Evolutionary conservation across 1,140 invertebrate genomes (phyloP), one percentile per base, ranked within the genome.

Genomic region (Probaryconus sp.): DNA sequence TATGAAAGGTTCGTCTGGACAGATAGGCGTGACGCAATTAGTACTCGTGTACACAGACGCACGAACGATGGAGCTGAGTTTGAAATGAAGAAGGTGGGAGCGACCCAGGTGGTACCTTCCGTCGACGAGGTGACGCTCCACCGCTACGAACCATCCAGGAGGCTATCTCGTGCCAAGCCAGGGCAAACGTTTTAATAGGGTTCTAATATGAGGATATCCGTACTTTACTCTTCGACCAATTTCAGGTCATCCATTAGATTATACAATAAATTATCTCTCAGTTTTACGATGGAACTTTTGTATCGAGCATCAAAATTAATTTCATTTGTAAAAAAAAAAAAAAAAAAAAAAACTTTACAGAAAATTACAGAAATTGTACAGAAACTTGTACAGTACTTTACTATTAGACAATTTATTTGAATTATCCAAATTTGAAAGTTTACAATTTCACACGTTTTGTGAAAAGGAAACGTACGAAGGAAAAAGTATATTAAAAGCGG

Each of bases 11-110:
- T 37, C 30, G 65, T 37, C 58, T 40, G 70, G 71, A 74, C 58
- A 68, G 63, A 76, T 71, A 72, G 75, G 69, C 55, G 74, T 76
- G 74, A 76, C 60, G 72, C 67, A 76, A 76, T 76, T 76, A 70
- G 67, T 76, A 55, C 55, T 43, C 55, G 48, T 43, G 14, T 42
- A 68, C 33, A 67, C 58, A 64, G 58, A 53, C 47, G 56, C 43
- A 60, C 7, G 53, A 43, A 56, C 37, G 35, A 48, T 7, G 40
- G 53, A 56, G 61, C 45, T 47, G 55, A 42, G 14, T n/a, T n/a
- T n/a, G n/a, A n/a, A n/a, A n/a, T 9, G 20, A 14, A n/a, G 2
- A 33, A 69, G 48, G 58, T 69, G 64, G 58, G 64, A 69, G 58
- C 51, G 56, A 64, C 69, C 40, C 60, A 65, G 69, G 69, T 73